Base-by-base conservation (phyloP, 2,113 vertebrate species). In the Arvicanthis niloticus region DNA sequence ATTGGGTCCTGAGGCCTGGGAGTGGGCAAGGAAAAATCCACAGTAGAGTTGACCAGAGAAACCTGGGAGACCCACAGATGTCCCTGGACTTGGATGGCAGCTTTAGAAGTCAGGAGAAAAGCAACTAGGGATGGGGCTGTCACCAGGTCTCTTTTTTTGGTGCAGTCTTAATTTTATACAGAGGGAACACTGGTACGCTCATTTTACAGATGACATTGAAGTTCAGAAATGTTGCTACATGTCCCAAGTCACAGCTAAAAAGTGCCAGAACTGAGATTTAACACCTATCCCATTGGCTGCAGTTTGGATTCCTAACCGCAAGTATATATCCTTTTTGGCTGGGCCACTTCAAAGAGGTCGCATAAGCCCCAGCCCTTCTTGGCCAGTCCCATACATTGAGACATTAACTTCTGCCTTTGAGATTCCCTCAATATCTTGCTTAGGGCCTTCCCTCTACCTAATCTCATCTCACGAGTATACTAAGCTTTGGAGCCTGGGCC, bases 1-100 rank as follows among this genome's bases (percentile, higher is more conserved):
- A 92, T 96, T 97, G 98, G 98, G 19, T 12, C 24, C 51, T 21
- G 19, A 16, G 17, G 48, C 65, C 67, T 42, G 15, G 40, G 42
- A 70, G 4, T 24, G 45, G 16, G 58, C 15, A 37, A 13, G n/a
- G 45, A 31, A 53, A 72, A 34, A n/a, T 45, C 1, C 0, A 0
- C 37, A 58, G 22, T 53, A 26, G 15, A 51, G 31, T 9, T 60
- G 56, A 40, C 34, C 62, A 65, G 51, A 68, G 58, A 13, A 37
- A 40, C 34, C n/a, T 93, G 45, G 45, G 91, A 88, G 88, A 56
- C 51, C 0, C 0, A 6, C 0, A 1, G 51, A 16, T 29, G 42
- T 37, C 51, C 45, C 6, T 70, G 86, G 21, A 19, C 31, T 56
- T 76, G 34, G 56, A n/a, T 2, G 10, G 51, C 15, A 58, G 48